Evolutionary conservation across 2,113 vertebrate genomes (phyloP).

Genomic region (Microcebus murinus): DNA sequence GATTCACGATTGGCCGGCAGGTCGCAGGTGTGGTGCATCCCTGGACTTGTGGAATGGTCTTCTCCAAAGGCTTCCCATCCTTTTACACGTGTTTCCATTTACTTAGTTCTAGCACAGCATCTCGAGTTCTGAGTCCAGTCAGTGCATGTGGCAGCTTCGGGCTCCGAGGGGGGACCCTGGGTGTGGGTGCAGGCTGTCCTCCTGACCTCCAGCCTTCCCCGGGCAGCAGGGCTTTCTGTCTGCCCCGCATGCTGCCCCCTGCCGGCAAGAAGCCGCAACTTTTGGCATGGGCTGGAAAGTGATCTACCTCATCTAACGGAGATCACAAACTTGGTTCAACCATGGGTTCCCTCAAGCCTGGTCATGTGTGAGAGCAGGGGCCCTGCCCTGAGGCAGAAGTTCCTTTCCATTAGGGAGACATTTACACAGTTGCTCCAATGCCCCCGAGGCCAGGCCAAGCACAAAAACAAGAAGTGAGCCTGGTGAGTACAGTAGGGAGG

Average conservation of each 20-base stretch:
- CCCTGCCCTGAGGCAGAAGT: background rate
- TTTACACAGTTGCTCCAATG: background rate
- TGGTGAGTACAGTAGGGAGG: background rate
- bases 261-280: background rate
- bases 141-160: accelerated
- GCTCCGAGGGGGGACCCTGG: background rate
- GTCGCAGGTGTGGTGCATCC: background rate
- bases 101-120: background rate
- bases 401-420: background rate
- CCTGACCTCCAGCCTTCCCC: background rate
- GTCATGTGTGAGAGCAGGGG: too few species aligned
- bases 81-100: background rate
- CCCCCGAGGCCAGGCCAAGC: background rate
- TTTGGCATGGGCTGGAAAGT: background rate
- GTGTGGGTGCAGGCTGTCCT: accelerated
- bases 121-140: background rate
- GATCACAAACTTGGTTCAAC: background rate
- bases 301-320: background rate
- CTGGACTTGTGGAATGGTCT: background rate
- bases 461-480: background rate
- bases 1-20: background rate
- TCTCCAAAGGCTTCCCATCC: background rate
- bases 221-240: background rate
- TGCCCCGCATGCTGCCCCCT: background rate
- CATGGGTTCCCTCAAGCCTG: background rate